Base-by-base conservation (phyloP, 1,140 invertebrate genomes). In the Zaprionus ghesquierei region DNA sequence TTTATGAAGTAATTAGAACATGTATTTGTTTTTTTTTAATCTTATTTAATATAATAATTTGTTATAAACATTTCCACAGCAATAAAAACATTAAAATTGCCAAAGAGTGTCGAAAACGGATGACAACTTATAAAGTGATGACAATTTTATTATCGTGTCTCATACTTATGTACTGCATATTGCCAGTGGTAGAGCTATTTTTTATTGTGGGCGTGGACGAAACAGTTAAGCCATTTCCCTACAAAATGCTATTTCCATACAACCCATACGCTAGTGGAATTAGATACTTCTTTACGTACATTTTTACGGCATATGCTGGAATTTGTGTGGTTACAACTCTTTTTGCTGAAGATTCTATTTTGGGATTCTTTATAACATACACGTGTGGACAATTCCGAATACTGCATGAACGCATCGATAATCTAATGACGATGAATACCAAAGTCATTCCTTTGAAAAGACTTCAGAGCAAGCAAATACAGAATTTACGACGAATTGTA, bases 251-350 rank as follows among this genome's bases (percentile, higher is more conserved):
- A 0, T 92, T 92, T 68, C 89, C 89, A 0, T 92, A 63, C 58
- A 63, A 92, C 73, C 77, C 91, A 0, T 69, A 90, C 27, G 69
- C 31, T 9, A 77, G 69, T 35, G 90, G 76, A 73, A 38, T 69
- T 4, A 33, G 49, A 35, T 92, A 92, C 69, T 23, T 49, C 8
- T 15, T 87, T 2, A 92, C 90, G 1, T 92, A 92, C 56, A 20
- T 90, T 0, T 90, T 92, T 25, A 92, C 91, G 0, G 74, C 91
- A 0, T 90, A 77, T 41, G 90, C 91, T 8, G 91, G 91, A 5
- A 84, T 92, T 25, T 91, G 82, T 62, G 91, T 92, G n/a, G 87
- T 92, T 6, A 92, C 91, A 8, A 92, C 91, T 0, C 61, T 92
- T 2, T 92, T 92, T 77, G 87, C 91, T 4, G 91, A 92, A 35